Conservation (phyloP, 2,797 vertebrate species). For the Mustela erminea region DNA sequence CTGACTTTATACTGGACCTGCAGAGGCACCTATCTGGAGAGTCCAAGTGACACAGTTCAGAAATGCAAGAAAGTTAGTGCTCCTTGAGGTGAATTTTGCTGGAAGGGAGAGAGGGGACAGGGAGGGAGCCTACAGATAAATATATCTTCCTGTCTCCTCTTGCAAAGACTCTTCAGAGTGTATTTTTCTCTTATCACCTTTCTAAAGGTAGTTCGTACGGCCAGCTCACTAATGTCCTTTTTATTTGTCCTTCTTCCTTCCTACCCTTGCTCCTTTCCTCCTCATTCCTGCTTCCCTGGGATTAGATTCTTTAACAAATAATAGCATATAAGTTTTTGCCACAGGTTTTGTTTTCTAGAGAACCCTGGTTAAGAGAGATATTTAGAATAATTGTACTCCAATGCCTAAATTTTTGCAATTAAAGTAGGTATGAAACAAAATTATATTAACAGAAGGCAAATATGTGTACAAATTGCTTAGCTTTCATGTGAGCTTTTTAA, state of each 20-base stretch:
- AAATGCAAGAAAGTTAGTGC: background rate
- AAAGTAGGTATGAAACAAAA: background rate
- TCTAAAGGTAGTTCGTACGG: background rate
- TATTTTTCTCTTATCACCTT: background rate
- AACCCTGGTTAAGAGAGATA: background rate
- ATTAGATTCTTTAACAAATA: background rate
- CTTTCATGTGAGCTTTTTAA: background rate
- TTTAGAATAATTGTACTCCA: background rate
- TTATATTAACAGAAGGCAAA: background rate
- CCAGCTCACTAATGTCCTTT: background rate
- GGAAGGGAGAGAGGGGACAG: background rate
- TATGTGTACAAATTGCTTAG: background rate
- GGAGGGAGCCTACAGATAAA: background rate
- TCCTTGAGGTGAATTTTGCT: background rate
- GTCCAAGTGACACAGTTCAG: background rate
- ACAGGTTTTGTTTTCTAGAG: background rate
- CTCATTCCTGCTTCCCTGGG: background rate
- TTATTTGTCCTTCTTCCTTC: background rate
- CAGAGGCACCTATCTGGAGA: background rate
- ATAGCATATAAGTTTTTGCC: background rate
- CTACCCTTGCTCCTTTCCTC: background rate
- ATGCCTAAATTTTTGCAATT: background rate
- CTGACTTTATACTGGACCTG: background rate
- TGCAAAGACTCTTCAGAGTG: background rate
- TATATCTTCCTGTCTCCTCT: background rate